Percentiles rank a stretch among this genome's conserved stretches.
These are phyloP conservation scores for Tyria jacobaeae DNA, from an alignment of 2,888 invertebrate genomes.

Conservation along the genomic window DNA sequence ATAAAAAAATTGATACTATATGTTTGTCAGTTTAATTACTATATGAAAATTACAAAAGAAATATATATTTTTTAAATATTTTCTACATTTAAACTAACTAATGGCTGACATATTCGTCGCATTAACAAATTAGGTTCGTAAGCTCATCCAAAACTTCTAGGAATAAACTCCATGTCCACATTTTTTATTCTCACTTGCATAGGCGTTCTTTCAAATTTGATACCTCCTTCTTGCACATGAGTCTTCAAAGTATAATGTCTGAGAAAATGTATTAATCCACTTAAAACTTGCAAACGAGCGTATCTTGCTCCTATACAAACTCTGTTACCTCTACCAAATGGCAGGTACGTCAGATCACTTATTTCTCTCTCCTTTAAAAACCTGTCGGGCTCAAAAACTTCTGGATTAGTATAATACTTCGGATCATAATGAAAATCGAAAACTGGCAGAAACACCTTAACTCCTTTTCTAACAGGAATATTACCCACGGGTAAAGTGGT, in stretches of 20 bases:
- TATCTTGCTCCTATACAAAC: conserved; percentile 74
- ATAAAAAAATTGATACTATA: too few species aligned
- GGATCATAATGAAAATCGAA: conserved; percentile 74
- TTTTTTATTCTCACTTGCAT: conserved; percentile 60
- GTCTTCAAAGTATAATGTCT: conserved; percentile 57
- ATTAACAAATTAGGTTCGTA: too few species aligned
- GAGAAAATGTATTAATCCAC: conserved; percentile 57
- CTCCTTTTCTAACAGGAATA: conserved; percentile 54
- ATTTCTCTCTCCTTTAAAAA: conserved; percentile 57
- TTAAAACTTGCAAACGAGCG: conserved; percentile 60
- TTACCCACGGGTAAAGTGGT: conserved; percentile 16
- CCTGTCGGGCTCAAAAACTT: conserved; percentile 75
- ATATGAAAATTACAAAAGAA: too few species aligned
- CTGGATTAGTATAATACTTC: conserved; percentile 73
- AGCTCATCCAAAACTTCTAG: neutral
- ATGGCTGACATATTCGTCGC: too few species aligned
- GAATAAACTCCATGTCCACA: conserved; percentile 33
- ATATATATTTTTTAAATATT: too few species aligned
- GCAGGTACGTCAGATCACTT: conserved; percentile 65
- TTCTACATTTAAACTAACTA: too few species aligned
- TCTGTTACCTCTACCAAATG: conserved; percentile 79
- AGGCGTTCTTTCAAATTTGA: conserved; percentile 55
- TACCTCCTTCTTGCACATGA: conserved; percentile 45
- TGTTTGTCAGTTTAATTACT: too few species aligned
- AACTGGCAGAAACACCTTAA: conserved; percentile 62